phyloP scores from a whole-genome alignment of 2,113 vertebrate genomes.

The Stegostoma tigrinum region DNA sequence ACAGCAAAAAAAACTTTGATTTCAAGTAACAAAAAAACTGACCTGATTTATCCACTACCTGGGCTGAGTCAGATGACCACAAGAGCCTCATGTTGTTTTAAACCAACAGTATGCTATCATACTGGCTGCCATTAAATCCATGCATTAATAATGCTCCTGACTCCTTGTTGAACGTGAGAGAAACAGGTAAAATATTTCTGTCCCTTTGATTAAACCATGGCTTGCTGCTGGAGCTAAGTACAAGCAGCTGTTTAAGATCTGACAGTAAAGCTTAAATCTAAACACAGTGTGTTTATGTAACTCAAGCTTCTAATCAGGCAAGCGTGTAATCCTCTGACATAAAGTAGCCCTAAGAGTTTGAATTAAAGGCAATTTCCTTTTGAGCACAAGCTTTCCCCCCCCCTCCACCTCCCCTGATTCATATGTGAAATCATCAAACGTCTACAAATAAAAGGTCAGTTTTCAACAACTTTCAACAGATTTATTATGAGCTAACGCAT shows the following conservation, averaged over 20 bases:
- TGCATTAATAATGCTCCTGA: constrained; percentile 12
- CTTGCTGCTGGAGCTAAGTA: constrained; percentile 64
- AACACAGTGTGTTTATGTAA: constrained; percentile 68
- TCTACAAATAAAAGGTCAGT: constrained; percentile 34
- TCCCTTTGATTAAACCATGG: constrained; percentile 65
- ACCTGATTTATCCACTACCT: not conserved
- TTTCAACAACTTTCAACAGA: constrained; percentile 34
- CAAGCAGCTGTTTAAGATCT: constrained; percentile 68
- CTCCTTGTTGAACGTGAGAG: constrained; percentile 15
- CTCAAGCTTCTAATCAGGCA: constrained; percentile 68
- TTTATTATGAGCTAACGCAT: constrained; percentile 32
- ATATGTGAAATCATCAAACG: constrained; percentile 35
- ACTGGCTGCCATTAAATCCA: constrained; percentile 18
- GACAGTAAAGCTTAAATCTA: constrained; percentile 67
- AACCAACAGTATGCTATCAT: constrained; percentile 28
- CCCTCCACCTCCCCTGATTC: not conserved
- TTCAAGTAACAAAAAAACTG: not conserved
- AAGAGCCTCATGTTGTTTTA: not conserved
- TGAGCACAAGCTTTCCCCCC: constrained; percentile 35
- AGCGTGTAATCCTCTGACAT: constrained; percentile 68
- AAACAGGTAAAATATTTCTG: constrained; percentile 55
- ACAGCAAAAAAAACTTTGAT: constrained; percentile 1
- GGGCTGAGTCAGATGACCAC: not conserved
- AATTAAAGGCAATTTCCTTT: constrained; percentile 61
- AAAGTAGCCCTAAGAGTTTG: constrained; percentile 65